Conservation (phyloP, 2,888 invertebrate genomes). For the Spodoptera exigua region DNA sequence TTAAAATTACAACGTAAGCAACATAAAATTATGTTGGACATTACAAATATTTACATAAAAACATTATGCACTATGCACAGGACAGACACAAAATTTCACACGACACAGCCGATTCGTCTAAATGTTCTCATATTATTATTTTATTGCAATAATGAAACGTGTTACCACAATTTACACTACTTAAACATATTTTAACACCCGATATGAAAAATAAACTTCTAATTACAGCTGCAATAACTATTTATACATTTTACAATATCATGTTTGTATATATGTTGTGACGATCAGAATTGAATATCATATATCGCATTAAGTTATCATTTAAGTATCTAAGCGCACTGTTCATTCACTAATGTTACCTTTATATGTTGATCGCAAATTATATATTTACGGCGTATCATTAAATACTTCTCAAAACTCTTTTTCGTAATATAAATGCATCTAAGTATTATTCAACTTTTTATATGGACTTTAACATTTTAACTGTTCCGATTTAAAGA, state of each 20-base stretch:
- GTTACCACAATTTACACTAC: slow-evolving; percentile 87
- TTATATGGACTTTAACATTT: slow-evolving; percentile 77
- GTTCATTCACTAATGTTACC: slow-evolving; percentile 72
- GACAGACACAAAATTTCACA: slow-evolving; percentile 83
- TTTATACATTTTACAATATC: slow-evolving; percentile 88
- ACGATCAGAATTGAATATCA: slow-evolving; percentile 65
- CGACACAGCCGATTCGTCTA: slow-evolving; percentile 89
- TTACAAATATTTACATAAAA: slow-evolving; percentile 81
- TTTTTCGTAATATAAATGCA: slow-evolving; percentile 74
- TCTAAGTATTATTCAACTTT: slow-evolving; percentile 76
- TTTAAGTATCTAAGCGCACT: slow-evolving; percentile 85
- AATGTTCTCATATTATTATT: slow-evolving; percentile 70
- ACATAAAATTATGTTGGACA: slow-evolving; percentile 47
- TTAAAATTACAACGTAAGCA: slow-evolving; percentile 48
- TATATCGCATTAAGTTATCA: slow-evolving; percentile 75
- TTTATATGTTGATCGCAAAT: slow-evolving; percentile 77
- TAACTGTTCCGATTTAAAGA: slow-evolving; percentile 78
- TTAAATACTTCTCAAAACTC: slow-evolving; percentile 70
- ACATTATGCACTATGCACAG: slow-evolving; percentile 79
- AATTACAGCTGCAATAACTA: slow-evolving; percentile 89
- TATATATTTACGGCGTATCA: slow-evolving; percentile 70
- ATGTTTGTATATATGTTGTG: slow-evolving; percentile 77
- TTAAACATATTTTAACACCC: slow-evolving; percentile 87
- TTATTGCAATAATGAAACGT: slow-evolving; percentile 85
- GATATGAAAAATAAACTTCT: slow-evolving; percentile 89